phyloP scores from a whole-genome alignment of 2,888 invertebrate genomes.

The Drosophila neotestacea region DNA sequence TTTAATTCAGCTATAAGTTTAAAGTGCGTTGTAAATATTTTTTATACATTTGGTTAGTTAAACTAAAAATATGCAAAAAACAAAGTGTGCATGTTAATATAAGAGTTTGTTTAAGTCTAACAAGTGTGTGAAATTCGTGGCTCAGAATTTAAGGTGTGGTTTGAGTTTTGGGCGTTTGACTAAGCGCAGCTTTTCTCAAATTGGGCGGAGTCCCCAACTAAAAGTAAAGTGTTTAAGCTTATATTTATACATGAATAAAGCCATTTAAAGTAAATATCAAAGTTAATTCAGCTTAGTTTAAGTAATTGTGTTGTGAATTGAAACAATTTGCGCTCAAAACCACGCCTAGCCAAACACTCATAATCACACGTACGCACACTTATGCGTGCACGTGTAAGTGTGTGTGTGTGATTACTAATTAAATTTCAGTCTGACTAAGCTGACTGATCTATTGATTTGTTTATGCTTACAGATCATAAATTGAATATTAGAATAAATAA shows the following conservation, averaged over 20 bases:
- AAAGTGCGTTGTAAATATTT: slow-evolving; percentile 32
- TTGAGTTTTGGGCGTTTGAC: slow-evolving; percentile 41
- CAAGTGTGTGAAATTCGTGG: background rate
- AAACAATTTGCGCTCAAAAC: slow-evolving; percentile 38
- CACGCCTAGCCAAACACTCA: slow-evolving; percentile 61
- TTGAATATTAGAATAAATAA: slow-evolving; percentile 51
- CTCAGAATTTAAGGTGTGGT: slow-evolving; percentile 72
- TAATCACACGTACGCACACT: slow-evolving; percentile 25
- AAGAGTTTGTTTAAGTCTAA: background rate
- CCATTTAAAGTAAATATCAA: background rate
- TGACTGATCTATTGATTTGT: slow-evolving; percentile 46
- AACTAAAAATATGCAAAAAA: background rate
- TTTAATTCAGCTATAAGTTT: slow-evolving; percentile 63
- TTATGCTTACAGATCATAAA: slow-evolving; percentile 55
- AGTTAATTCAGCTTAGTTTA: background rate
- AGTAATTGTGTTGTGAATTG: slow-evolving; percentile 17
- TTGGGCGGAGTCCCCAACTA: slow-evolving; percentile 47
- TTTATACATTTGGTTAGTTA: slow-evolving; percentile 33
- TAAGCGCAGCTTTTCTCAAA: slow-evolving; percentile 49
- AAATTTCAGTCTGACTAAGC: slow-evolving; percentile 15
- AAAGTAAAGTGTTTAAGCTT: background rate
- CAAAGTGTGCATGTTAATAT: background rate
- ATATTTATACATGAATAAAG: background rate
- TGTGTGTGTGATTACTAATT: slow-evolving; percentile 39
- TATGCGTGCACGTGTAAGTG: slow-evolving; percentile 15